phyloP scores from a whole-genome alignment of 1,140 invertebrate species.

The Brachionus rotundiformis region DNA sequence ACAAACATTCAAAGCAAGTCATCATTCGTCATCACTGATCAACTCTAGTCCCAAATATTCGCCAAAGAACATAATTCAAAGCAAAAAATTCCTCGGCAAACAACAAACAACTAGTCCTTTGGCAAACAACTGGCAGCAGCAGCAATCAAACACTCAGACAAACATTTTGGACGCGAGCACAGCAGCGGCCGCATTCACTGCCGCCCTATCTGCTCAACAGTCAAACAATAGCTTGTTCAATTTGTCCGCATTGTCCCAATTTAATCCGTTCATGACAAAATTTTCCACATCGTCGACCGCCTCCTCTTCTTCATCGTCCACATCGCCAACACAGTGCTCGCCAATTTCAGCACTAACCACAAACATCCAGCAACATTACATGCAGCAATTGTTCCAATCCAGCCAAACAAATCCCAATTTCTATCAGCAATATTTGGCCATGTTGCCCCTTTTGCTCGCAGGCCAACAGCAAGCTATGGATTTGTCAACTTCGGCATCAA shows the following conservation, averaged over 20 bases:
- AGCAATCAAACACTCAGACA: neutral
- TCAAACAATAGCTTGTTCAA: neutral
- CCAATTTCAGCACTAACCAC: neutral
- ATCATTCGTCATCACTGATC: neutral
- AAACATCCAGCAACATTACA: conserved; percentile 27
- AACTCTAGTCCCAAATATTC: conserved; percentile 29
- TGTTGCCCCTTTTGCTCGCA: neutral
- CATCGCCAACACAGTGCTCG: neutral
- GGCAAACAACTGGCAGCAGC: neutral
- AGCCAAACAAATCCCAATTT: conserved; percentile 3
- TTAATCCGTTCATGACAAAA: conserved; percentile 20
- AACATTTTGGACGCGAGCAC: conserved; percentile 6
- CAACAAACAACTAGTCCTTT: conserved; percentile 14
- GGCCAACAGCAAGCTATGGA: conserved; percentile 11
- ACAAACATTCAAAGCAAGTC: conserved; percentile 15
- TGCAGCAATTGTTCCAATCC: neutral
- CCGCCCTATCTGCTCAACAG: conserved; percentile 3
- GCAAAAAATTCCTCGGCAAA: neutral
- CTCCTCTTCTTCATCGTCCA: conserved; percentile 19
- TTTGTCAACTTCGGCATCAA: neutral
- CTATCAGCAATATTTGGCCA: conserved; percentile 8
- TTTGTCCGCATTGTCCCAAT: conserved; percentile 18
- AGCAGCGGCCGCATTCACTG: conserved; percentile 19
- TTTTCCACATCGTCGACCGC: conserved; percentile 21
- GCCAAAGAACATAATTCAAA: neutral